Evolutionary conservation across 2,888 invertebrate species (phyloP), one percentile per base, ranked within the genome.

Genomic region (Agrotis puta): DNA sequence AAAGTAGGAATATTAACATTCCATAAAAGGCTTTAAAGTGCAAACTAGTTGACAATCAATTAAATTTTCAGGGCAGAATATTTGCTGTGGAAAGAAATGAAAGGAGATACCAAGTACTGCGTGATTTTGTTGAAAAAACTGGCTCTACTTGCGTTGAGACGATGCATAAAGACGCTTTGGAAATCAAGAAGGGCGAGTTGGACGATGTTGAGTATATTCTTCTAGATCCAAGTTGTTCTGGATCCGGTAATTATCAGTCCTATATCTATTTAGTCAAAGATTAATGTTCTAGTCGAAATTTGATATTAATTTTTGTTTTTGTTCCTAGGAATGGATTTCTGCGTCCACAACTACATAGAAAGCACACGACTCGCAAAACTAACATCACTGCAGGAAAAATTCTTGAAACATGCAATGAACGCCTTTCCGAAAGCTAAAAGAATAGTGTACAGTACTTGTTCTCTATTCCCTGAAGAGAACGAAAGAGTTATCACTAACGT

Each of bases 141-240:
- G 97, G 97, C 1, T 98, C 98, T 0, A 96, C 96, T 47, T 98
- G 98, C 88, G 97, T 98, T 58, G 92, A 97, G 79, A 94, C 97
- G 0, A 92, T 97, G 2, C 96, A 98, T 83, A 96, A 95, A 67
- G 99, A 99, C 94, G 97, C 98, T 16, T 94, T 98, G 54, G 96
- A 96, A 43, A 95, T 98, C 33, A 96, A 97, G 85, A 94, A 90
- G 81, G 92, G 95, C 0, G 96, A 97, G 22, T 97, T 96, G 85
- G 96, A 97, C 43, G 96, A 97, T 83, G 98, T 99, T 0, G 97
- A 98, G 90, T 99, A 98, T 87, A 98, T 99, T 83, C 94, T 99
- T n/a, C 97, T 99, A 0, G 99, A 99, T 94, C 99, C 99, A 0
- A 98, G 99, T 69, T 99, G 99, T 92, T 98, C 99, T 33, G 99